Conservation (phyloP, 1,140 invertebrate genomes). For the Diorhabda sublineata region DNA sequence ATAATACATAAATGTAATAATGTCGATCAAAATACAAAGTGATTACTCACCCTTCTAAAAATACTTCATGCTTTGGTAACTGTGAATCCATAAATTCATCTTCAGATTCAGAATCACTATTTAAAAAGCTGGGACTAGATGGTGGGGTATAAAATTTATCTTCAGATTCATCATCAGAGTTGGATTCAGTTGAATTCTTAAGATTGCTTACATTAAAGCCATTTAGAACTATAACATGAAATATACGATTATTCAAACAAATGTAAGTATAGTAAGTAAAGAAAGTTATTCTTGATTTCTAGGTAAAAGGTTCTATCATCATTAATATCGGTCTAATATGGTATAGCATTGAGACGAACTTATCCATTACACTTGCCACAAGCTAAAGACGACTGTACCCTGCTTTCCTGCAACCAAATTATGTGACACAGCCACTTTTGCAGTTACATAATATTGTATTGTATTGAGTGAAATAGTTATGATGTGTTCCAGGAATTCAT, state of each 20-base stretch:
- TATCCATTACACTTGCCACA: too few species aligned
- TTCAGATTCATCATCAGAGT: conserved; percentile 30
- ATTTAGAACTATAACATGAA: conserved; percentile 15
- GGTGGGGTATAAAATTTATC: conserved; percentile 54
- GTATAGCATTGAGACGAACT: too few species aligned
- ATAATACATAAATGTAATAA: conserved; percentile 29
- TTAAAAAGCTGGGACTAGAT: conserved; percentile 44
- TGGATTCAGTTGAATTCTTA: conserved; percentile 18
- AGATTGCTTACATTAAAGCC: conserved; percentile 10
- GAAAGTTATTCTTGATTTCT: too few species aligned
- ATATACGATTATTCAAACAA: conserved; percentile 19
- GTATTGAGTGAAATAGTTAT: too few species aligned
- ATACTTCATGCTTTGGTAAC: conserved; percentile 50
- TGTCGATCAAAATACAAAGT: conserved; percentile 24
- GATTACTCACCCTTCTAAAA: conserved; percentile 50
- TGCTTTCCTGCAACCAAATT: too few species aligned
- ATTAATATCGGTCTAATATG: too few species aligned
- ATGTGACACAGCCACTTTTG: too few species aligned
- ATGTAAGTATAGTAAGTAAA: too few species aligned
- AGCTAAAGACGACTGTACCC: too few species aligned
- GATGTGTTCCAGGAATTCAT: too few species aligned
- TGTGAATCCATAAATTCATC: conserved; percentile 49
- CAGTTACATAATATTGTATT: too few species aligned
- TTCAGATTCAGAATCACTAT: conserved; percentile 39
- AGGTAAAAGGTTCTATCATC: too few species aligned